These are phyloP conservation scores for Papilio machaon DNA, from an alignment of 1,140 invertebrate genomes.

Conservation along the genomic window DNA sequence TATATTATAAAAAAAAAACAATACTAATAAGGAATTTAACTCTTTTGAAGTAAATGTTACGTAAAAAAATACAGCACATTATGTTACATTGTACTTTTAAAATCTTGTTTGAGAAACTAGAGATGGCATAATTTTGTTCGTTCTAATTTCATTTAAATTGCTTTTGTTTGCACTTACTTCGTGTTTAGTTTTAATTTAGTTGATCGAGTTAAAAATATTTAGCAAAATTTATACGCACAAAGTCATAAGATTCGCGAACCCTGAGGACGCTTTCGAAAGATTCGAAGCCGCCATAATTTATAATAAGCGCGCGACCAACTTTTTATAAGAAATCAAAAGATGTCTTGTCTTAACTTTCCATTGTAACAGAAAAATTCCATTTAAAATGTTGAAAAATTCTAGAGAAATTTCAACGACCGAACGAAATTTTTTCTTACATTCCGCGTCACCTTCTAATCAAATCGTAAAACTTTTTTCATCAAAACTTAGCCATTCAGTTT, in stretches of 20 bases:
- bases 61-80: neutral
- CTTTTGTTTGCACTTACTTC: neutral
- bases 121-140: neutral
- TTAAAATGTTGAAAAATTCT: conserved; percentile 10
- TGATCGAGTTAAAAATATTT: conserved; percentile 1
- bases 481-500: conserved; percentile 12
- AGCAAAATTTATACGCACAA: neutral
- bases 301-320: conserved; percentile 9
- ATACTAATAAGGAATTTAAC: neutral
- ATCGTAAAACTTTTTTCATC: conserved; percentile 26
- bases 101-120: neutral
- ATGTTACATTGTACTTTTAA: neutral
- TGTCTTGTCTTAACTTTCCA: conserved; percentile 24
- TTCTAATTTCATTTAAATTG: too few relatives aligned
- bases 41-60: neutral
- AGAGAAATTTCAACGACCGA: conserved; percentile 3
- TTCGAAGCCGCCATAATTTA: conserved; percentile 4
- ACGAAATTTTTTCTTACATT: conserved; percentile 13
- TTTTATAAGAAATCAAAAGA: conserved; percentile 27
- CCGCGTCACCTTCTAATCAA: conserved; percentile 24
- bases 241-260: conserved; percentile 11
- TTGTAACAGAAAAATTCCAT: conserved; percentile 20
- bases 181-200: neutral
- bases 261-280: neutral
- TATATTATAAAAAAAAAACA: too few relatives aligned